Conservation (phyloP, 1,140 invertebrate genomes). For the Drosophila malerkotliana region DNA sequence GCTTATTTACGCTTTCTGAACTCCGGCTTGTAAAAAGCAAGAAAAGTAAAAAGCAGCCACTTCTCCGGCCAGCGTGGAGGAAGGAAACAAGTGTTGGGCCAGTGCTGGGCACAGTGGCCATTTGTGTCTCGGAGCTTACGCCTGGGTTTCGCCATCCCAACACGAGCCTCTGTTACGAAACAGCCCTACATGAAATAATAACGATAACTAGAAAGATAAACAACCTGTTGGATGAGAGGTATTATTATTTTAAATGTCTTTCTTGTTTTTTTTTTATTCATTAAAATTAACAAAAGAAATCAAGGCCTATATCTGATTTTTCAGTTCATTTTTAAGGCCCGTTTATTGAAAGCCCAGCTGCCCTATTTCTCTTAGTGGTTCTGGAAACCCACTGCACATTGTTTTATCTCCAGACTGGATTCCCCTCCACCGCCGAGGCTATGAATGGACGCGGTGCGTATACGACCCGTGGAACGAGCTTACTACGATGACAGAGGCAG, state of each 20-base stretch:
- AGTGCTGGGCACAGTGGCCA: conserved; percentile 16
- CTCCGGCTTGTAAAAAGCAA: conserved; percentile 26
- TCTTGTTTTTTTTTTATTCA: not conserved
- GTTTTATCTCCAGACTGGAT: conserved; percentile 13
- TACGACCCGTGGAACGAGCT: conserved; percentile 39
- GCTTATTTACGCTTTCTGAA: conserved; percentile 77
- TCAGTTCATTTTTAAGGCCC: no score
- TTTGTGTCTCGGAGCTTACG: conserved; percentile 25
- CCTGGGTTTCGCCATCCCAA: conserved; percentile 22
- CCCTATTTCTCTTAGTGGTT: conserved; percentile 4
- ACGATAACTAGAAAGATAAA: conserved; percentile 44
- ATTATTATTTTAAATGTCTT: conserved; percentile 8
- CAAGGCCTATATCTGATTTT: not conserved
- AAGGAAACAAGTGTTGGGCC: conserved; percentile 24
- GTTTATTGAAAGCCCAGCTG: not conserved
- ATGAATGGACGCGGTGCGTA: conserved; percentile 51
- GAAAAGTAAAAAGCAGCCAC: conserved; percentile 22
- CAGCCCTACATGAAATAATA: conserved; percentile 34
- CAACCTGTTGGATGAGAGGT: conserved; percentile 23
- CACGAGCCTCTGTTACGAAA: conserved; percentile 22
- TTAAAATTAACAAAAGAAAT: not conserved
- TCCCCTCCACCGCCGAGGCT: conserved; percentile 17
- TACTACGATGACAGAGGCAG: conserved; percentile 21
- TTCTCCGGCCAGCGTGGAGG: conserved; percentile 20
- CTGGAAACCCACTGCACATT: conserved; percentile 24